Base-by-base conservation (phyloP, 2,888 invertebrate genomes). In the Trimorus sp. region DNA sequence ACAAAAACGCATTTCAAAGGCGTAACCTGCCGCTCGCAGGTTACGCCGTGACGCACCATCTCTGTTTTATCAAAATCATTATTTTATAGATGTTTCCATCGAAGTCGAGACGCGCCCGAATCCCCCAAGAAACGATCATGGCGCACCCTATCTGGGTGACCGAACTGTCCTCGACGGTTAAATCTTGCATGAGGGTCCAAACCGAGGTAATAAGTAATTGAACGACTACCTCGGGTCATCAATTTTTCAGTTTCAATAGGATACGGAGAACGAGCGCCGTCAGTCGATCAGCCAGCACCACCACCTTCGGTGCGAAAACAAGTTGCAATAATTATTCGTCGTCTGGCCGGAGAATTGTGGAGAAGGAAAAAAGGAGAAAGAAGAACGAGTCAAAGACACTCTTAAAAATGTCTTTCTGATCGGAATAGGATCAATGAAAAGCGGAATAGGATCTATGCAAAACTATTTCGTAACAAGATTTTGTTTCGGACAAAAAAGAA, bases 121-220 rank as follows among this genome's bases (percentile, higher is more conserved):
- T 49, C 58, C 37, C 59, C n/a, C 26, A 68, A 48, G 68, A 48
- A 16, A 14, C 58, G 48, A 68, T 68, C 45, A 58, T 56, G 11
- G 58, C n/a, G 60, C 62, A 9, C 12, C 53, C 42, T 60, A 59
- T 49, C 54, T 40, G n/a, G 16, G 60, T 11, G 36, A 63, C 48
- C 37, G 6, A 62, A 63, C 62, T 54, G 71, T 62, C 62, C 54
- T 15, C 54, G 45, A 11, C 51, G 54, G 54, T 45, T 73, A 16
- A 73, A 73, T 63, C 7, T 73, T 73, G 45, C 48, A 73, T 54
- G 36, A 73, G 16, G 62, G 45, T 63, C 48, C 54, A 73, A 73
- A 63, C 62, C 42, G 53, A 16, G 38, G 51, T 26, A 60, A 70
- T 70, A 8, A 68, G 15, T 69, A 60, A 60, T 70, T 60, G 8